Conservation (phyloP, 1,140 invertebrate species). For the Brachionus angularis region DNA sequence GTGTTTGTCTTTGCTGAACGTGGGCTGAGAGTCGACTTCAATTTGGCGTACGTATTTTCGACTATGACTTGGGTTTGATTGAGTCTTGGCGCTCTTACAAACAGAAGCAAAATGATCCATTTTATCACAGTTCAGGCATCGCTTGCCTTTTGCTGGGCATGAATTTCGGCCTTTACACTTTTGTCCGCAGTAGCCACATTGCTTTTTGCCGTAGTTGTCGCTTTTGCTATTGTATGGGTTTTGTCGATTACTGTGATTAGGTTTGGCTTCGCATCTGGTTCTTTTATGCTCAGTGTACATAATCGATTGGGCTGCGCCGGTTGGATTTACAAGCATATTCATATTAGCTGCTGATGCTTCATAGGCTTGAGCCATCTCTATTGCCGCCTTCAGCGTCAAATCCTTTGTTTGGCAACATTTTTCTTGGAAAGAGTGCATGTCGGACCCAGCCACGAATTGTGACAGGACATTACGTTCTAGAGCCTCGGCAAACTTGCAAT, state of each 20-base stretch:
- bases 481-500: not conserved
- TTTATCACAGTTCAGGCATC: not conserved
- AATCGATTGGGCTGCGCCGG: not conserved
- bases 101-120: not conserved
- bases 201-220: not conserved
- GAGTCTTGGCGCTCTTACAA: not conserved
- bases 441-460: not conserved
- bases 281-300: slow-evolving; percentile 1
- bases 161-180: not conserved
- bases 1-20: too few species aligned
- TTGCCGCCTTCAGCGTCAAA: not conserved
- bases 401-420: not conserved
- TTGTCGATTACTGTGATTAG: not conserved
- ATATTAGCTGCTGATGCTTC: not conserved
- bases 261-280: not conserved
- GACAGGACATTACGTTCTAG: not conserved
- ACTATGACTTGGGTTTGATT: too few species aligned
- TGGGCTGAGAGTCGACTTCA: too few species aligned
- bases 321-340: not conserved
- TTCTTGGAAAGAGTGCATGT: not conserved
- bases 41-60: too few species aligned
- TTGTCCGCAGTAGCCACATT: not conserved
- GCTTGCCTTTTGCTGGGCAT: not conserved
- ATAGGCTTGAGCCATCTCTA: slow-evolving; percentile 1
- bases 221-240: not conserved